These are phyloP conservation scores for Anthoscopus minutus DNA, from an alignment of 2,113 vertebrate species.

Conservation along the genomic window DNA sequence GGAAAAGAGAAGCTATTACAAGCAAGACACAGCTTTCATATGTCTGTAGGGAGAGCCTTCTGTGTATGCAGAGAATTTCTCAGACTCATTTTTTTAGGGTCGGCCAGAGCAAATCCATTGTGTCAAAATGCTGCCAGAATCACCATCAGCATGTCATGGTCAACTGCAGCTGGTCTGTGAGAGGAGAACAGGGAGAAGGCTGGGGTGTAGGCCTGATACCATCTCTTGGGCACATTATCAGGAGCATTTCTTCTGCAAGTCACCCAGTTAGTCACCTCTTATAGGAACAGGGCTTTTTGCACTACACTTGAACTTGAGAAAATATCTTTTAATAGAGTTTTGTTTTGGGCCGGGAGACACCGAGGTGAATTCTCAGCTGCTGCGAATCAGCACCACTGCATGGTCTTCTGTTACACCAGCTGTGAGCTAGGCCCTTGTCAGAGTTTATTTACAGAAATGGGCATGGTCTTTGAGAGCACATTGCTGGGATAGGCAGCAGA, in stretches of 20 bases:
- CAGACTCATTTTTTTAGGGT: background rate
- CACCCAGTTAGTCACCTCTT: background rate
- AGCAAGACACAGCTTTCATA: background rate
- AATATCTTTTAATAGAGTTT: constrained; percentile 41
- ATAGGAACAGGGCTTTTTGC: background rate
- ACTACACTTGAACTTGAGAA: constrained; percentile 25
- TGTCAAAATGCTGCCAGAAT: background rate
- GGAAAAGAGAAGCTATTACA: background rate
- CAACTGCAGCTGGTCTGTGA: background rate
- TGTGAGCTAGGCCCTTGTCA: background rate
- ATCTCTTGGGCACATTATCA: background rate
- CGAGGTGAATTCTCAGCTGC: constrained; percentile 51
- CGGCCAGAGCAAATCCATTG: background rate
- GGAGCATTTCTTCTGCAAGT: background rate
- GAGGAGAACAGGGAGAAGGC: background rate
- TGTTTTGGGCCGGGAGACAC: background rate
- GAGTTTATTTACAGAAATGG: constrained; percentile 36
- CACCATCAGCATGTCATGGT: background rate
- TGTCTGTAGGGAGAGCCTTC: background rate
- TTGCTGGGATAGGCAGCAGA: background rate
- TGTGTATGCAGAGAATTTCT: background rate
- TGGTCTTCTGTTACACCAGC: constrained; percentile 22
- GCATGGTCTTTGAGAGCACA: background rate
- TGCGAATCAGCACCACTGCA: constrained; percentile 35
- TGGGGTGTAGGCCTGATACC: background rate